Conservation (phyloP, 2,888 invertebrate genomes). For the Parasteatoda lunata region DNA sequence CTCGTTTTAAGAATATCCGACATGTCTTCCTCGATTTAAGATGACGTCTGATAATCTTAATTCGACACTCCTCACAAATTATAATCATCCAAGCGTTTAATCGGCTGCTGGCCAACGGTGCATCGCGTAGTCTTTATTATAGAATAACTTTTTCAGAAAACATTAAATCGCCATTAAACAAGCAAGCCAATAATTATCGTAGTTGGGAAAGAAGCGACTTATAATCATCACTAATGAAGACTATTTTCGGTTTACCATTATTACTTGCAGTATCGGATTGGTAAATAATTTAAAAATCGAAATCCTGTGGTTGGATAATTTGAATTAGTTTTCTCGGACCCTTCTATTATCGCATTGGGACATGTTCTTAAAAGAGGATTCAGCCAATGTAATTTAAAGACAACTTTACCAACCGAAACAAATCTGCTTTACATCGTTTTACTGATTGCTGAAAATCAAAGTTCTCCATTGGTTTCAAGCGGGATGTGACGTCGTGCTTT, state of each 20-base stretch:
- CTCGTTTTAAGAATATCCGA: not conserved
- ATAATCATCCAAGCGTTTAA: constrained; percentile 38
- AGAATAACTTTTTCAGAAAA: constrained; percentile 46
- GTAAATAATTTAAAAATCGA: constrained; percentile 58
- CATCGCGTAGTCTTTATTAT: constrained; percentile 27
- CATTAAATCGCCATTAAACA: constrained; percentile 58
- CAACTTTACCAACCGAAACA: no score
- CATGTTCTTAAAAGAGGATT: no score
- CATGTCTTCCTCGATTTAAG: constrained; percentile 25
- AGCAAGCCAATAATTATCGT: constrained; percentile 49
- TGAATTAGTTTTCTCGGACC: constrained; percentile 24
- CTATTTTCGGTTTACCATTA: constrained; percentile 39
- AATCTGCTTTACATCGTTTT: no score
- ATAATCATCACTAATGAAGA: constrained; percentile 38
- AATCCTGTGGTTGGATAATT: constrained; percentile 8
- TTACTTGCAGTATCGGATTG: constrained; percentile 15
- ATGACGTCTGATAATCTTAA: constrained; percentile 27
- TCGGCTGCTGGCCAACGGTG: constrained; percentile 29
- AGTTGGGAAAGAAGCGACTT: constrained; percentile 35
- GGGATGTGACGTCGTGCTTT: no score
- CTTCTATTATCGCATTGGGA: not conserved
- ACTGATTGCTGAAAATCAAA: no score
- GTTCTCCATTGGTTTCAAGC: no score
- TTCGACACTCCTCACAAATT: constrained; percentile 44
- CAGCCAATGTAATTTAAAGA: no score